Conservation (phyloP, 2,113 vertebrate genomes). For the Protobothrops flavoviridis region DNA sequence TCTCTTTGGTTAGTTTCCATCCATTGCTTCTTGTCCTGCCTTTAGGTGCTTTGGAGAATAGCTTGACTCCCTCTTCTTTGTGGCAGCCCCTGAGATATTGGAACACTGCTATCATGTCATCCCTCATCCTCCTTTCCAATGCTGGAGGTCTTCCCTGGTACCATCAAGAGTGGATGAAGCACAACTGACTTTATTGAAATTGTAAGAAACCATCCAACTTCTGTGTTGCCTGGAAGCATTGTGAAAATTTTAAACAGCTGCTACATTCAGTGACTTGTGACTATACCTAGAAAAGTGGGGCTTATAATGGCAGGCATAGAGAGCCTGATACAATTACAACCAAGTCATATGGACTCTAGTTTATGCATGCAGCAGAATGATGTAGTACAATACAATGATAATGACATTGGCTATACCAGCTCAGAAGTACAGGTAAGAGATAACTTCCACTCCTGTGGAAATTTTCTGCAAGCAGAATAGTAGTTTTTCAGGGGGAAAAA, state of each 20-base stretch:
- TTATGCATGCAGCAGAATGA: background rate
- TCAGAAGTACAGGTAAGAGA: background rate
- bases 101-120: no score
- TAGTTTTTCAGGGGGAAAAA: background rate
- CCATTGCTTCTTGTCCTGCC: no score
- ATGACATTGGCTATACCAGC: background rate
- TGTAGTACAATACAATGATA: background rate
- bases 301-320: background rate
- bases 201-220: no score
- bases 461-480: background rate
- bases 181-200: background rate
- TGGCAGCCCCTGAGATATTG: no score
- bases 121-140: no score
- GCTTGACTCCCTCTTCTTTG: no score
- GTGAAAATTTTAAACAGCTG: background rate
- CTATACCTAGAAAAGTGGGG: background rate
- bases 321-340: background rate
- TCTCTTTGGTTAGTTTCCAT: no score
- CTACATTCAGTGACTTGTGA: background rate
- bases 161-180: background rate
- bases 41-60: no score
- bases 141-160: background rate
- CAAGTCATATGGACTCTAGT: background rate
- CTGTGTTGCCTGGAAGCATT: background rate
- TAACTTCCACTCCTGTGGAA: no score